Conservation (phyloP, 2,113 vertebrate species). For the Leiothrix lutea region DNA sequence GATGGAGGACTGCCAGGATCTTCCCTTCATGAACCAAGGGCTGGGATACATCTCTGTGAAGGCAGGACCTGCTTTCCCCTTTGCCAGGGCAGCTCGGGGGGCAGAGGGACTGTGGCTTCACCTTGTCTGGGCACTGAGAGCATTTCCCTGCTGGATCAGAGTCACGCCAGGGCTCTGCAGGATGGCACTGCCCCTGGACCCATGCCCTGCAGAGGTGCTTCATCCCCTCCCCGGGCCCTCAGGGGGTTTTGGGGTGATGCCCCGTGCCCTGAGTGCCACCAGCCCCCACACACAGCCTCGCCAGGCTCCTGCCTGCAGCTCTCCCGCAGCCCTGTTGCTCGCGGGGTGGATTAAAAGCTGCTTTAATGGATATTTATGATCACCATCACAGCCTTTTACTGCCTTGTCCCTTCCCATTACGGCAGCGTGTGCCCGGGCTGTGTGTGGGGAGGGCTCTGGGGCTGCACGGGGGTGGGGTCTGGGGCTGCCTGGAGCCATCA, state of each 20-base stretch:
- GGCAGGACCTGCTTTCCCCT: background rate
- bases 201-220: background rate
- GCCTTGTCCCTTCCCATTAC: background rate
- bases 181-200: too few relatives aligned
- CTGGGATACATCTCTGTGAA: background rate
- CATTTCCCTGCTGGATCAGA: rapidly evolving
- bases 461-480: rapidly evolving
- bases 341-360: conserved; percentile 22
- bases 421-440: background rate
- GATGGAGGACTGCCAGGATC: background rate
- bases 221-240: rapidly evolving
- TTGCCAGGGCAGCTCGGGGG: background rate
- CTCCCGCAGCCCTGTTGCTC: background rate
- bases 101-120: background rate
- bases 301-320: background rate
- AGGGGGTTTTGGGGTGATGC: background rate
- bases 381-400: conserved; percentile 31
- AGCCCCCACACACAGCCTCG: background rate
- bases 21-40: background rate
- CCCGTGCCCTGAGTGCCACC: background rate
- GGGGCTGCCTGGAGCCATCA: background rate
- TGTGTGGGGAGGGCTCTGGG: background rate
- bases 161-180: rapidly evolving
- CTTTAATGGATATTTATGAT: conserved; percentile 62
- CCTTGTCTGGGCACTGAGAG: background rate